Percentiles rank a stretch among this genome's conserved stretches.
Conservation (phyloP, 1,140 invertebrate species). For the Drosophila triauraria region DNA sequence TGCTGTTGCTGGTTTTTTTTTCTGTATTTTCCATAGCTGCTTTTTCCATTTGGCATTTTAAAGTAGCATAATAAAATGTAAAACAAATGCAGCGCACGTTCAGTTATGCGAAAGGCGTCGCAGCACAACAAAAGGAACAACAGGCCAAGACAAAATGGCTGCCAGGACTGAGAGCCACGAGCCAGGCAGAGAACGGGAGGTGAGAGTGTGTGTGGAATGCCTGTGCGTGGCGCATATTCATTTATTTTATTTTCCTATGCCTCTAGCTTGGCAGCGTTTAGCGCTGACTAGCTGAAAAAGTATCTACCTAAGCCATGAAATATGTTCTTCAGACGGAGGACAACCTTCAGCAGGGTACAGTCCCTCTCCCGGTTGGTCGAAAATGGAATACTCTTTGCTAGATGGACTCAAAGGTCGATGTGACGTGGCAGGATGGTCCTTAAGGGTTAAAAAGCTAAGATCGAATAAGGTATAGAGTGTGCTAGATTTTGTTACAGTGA, state of each 20-base stretch:
- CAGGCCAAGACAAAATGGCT: constrained; percentile 57
- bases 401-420: background rate
- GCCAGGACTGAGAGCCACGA: constrained; percentile 12
- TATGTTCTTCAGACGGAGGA: constrained; percentile 60
- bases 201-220: constrained; percentile 45
- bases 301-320: constrained; percentile 72
- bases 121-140: constrained; percentile 49
- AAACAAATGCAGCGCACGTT: constrained; percentile 78
- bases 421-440: background rate
- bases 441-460: background rate
- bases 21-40: constrained; percentile 37
- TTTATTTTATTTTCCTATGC: constrained; percentile 70
- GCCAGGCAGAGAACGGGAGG: constrained; percentile 7
- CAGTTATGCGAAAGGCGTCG: constrained; percentile 69
- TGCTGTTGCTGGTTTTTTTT: constrained; percentile 14
- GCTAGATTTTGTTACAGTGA: too few relatives aligned
- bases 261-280: constrained; percentile 45
- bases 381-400: background rate
- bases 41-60: constrained; percentile 60
- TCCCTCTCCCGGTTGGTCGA: background rate
- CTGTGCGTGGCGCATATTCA: constrained; percentile 74
- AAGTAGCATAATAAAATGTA: constrained; percentile 78
- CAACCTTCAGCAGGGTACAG: constrained; percentile 2
- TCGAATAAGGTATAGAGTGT: background rate
- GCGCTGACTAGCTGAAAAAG: constrained; percentile 73